These are phyloP conservation scores for Platorchestia sp. DNA, from an alignment of 1,140 invertebrate species.

Conservation along the genomic window DNA sequence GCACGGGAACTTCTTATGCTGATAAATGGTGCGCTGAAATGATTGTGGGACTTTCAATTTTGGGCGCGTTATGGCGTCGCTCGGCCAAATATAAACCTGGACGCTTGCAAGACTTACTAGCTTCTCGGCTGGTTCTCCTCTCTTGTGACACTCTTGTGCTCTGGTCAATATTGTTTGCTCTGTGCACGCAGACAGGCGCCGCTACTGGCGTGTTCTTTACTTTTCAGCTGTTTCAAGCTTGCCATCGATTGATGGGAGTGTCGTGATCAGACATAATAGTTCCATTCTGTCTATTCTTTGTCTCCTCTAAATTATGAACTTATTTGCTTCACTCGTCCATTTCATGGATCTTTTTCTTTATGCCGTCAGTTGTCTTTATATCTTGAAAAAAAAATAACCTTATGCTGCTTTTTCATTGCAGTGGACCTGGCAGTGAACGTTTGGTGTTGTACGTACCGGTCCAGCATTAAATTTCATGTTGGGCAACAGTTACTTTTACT, in stretches of 20 bases:
- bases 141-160: neutral
- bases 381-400: no score
- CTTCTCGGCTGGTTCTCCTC: neutral
- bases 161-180: constrained; percentile 39
- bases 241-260: neutral
- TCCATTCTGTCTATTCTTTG: neutral
- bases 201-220: neutral
- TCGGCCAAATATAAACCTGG: neutral
- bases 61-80: constrained; percentile 38
- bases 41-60: constrained; percentile 49
- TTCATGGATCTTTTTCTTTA: neutral
- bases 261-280: neutral
- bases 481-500: neutral
- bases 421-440: no score
- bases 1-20: constrained; percentile 49
- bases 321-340: neutral
- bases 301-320: neutral
- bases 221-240: neutral
- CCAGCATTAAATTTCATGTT: neutral
- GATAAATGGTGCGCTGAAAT: constrained; percentile 43
- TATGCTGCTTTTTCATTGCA: no score
- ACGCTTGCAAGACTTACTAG: constrained; percentile 14
- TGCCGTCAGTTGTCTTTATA: neutral
- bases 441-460: neutral
- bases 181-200: neutral